Evolutionary conservation across 2,888 invertebrate species (phyloP).

Genomic region (Ichneumoninae sp.): DNA sequence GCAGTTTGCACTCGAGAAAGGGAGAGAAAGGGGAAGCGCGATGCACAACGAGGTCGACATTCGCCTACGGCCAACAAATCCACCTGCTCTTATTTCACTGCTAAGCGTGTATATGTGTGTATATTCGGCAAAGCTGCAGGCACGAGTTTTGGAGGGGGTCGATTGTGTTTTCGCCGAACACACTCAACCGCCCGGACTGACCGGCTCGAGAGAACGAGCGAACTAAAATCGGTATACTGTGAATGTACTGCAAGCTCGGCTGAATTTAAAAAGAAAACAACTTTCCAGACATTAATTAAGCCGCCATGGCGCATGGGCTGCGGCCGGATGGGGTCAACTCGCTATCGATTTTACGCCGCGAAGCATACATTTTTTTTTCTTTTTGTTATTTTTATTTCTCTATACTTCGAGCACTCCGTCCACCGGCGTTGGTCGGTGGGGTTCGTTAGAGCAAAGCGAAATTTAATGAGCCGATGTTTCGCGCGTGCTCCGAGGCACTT

Average conservation of each 20-base stretch:
- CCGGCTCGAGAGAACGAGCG: conserved; percentile 8
- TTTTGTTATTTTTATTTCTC: not conserved
- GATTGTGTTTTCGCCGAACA: conserved; percentile 36
- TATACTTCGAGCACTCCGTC: not conserved
- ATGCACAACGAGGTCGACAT: conserved; percentile 60
- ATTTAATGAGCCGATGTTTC: conserved; percentile 39
- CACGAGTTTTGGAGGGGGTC: conserved; percentile 20
- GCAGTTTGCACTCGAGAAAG: conserved; percentile 34
- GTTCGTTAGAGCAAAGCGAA: conserved; percentile 22
- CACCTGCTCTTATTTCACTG: conserved; percentile 48
- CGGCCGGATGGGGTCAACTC: conserved; percentile 21
- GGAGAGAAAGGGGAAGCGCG: not conserved
- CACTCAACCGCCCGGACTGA: not conserved
- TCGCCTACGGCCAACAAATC: conserved; percentile 36
- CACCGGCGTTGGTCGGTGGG: not conserved
- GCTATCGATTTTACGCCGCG: conserved; percentile 48
- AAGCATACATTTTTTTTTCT: conserved; percentile 32
- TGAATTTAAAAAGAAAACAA: not conserved
- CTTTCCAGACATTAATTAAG: conserved; percentile 34
- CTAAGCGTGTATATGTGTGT: conserved; percentile 1
- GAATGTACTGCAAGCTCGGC: not conserved
- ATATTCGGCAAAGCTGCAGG: conserved; percentile 26
- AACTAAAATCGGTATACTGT: not conserved
- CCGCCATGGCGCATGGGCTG: conserved; percentile 11
- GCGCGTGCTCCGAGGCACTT: not conserved